Evolutionary conservation across 2,113 vertebrate species (phyloP).

Genomic region (Monopterus albus): DNA sequence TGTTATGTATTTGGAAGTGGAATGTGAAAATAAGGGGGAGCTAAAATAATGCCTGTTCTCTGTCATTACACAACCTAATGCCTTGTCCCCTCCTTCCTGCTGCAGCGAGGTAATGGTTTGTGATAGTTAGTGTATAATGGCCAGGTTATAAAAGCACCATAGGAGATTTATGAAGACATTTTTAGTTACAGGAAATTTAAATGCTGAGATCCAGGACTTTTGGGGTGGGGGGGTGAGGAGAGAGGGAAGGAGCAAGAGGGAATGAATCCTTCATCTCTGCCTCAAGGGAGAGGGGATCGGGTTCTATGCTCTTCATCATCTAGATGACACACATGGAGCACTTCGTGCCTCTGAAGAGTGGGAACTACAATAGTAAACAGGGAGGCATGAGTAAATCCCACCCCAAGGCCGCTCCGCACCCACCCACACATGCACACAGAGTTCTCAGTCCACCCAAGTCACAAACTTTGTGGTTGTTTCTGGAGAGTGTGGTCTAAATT

Average conservation of each 20-base stretch:
- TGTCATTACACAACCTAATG: slow-evolving; percentile 67
- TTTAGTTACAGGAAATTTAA: slow-evolving; percentile 79
- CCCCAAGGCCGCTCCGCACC: slow-evolving; percentile 13
- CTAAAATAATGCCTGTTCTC: slow-evolving; percentile 75
- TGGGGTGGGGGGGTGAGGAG: background rate
- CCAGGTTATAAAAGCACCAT: slow-evolving; percentile 71
- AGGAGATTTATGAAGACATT: slow-evolving; percentile 75
- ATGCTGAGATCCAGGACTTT: slow-evolving; percentile 51
- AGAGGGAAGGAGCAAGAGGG: background rate
- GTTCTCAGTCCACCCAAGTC: slow-evolving; percentile 25
- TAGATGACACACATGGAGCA: slow-evolving; percentile 52
- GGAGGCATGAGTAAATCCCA: slow-evolving; percentile 59
- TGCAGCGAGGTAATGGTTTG: slow-evolving; percentile 69
- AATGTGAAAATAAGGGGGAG: slow-evolving; percentile 60
- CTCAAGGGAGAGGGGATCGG: slow-evolving; percentile 50
- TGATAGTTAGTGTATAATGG: slow-evolving; percentile 78
- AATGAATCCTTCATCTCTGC: slow-evolving; percentile 45
- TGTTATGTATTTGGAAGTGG: slow-evolving; percentile 56
- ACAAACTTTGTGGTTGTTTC: slow-evolving; percentile 41
- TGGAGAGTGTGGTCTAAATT: slow-evolving; percentile 30
- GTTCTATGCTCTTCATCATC: slow-evolving; percentile 66
- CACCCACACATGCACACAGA: slow-evolving; percentile 13
- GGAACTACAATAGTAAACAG: slow-evolving; percentile 64
- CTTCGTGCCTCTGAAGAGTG: slow-evolving; percentile 43
- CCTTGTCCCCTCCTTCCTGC: slow-evolving; percentile 29